A percentile compares a stretch with the other conserved stretches of the same genome.
These are phyloP conservation scores for Ophiothrix spiculata DNA, from an alignment of 35 echinoderm and acorn worm species.

Conservation along the genomic window DNA sequence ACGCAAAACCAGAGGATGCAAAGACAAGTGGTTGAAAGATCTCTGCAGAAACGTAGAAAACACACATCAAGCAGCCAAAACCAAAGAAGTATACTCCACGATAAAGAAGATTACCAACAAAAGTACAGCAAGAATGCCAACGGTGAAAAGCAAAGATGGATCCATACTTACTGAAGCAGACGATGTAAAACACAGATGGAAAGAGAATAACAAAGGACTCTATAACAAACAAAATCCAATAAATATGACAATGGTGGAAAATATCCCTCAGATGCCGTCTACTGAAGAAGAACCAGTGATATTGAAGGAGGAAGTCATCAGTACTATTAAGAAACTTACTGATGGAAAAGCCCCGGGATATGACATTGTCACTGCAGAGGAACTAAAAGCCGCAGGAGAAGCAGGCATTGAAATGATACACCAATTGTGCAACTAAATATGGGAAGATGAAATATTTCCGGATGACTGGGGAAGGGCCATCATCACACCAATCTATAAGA, in stretches of 20 bases:
- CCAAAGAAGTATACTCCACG: no score
- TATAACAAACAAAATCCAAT: no score
- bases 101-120: neutral
- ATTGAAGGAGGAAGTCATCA: constrained; percentile 12
- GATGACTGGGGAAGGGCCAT: neutral
- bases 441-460: neutral
- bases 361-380: constrained; percentile 36
- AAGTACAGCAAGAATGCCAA: neutral
- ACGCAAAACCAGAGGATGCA: neutral
- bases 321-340: constrained; percentile 5
- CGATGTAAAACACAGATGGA: constrained; percentile 21
- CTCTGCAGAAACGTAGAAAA: neutral
- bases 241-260: neutral
- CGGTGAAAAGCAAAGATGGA: constrained; percentile 1
- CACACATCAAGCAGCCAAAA: no score
- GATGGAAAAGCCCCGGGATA: constrained; percentile 27
- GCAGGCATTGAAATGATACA: constrained; percentile 6
- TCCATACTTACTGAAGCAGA: no score
- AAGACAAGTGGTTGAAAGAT: neutral
- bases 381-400: constrained; percentile 25
- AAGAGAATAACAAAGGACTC: neutral
- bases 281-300: constrained; percentile 7
- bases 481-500: no score
- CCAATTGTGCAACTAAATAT: neutral
- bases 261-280: neutral